Evolutionary conservation across 2,888 invertebrate species (phyloP).

Genomic region (Dynastes hyllus): DNA sequence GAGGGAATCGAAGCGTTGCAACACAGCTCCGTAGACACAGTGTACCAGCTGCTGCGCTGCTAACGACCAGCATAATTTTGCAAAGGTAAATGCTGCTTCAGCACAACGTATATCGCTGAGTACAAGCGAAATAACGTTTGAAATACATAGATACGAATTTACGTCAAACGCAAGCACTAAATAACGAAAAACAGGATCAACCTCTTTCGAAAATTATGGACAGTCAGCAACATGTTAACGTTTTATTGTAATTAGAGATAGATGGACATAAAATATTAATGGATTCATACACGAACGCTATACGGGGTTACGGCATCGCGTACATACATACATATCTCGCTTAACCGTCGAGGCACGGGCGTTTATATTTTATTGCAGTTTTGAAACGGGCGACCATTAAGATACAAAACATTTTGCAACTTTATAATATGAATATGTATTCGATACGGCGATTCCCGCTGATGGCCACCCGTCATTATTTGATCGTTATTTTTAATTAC

Average conservation of each 20-base stretch:
- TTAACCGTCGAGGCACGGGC: slow-evolving; percentile 5
- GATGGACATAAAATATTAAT: slow-evolving; percentile 33
- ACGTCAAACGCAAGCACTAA: slow-evolving; percentile 7
- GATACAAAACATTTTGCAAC: slow-evolving; percentile 44
- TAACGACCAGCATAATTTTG: too few species aligned
- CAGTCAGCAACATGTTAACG: slow-evolving; percentile 24
- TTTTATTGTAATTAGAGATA: slow-evolving; percentile 35
- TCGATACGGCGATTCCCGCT: slow-evolving; percentile 23
- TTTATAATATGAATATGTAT: slow-evolving; percentile 44
- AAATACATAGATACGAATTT: too few species aligned
- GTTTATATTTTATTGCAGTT: slow-evolving; percentile 44
- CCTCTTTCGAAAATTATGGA: slow-evolving; percentile 6
- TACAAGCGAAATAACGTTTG: too few species aligned
- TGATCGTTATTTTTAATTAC: slow-evolving; percentile 48
- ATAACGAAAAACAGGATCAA: slow-evolving; percentile 1
- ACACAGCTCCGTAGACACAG: too few species aligned
- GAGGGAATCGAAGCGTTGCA: too few species aligned
- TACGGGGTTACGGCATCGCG: slow-evolving; percentile 8
- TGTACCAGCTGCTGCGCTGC: too few species aligned
- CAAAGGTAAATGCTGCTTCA: too few species aligned
- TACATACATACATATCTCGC: slow-evolving; percentile 10
- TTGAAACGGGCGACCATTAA: slow-evolving; percentile 29
- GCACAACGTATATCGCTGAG: too few species aligned
- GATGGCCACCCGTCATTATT: slow-evolving; percentile 46
- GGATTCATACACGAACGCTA: slow-evolving; percentile 1